Percentiles rank a stretch among this genome's conserved stretches.
phyloP scores from a whole-genome alignment of 2,888 invertebrate species.

The Chrysotoxum bicinctum region DNA sequence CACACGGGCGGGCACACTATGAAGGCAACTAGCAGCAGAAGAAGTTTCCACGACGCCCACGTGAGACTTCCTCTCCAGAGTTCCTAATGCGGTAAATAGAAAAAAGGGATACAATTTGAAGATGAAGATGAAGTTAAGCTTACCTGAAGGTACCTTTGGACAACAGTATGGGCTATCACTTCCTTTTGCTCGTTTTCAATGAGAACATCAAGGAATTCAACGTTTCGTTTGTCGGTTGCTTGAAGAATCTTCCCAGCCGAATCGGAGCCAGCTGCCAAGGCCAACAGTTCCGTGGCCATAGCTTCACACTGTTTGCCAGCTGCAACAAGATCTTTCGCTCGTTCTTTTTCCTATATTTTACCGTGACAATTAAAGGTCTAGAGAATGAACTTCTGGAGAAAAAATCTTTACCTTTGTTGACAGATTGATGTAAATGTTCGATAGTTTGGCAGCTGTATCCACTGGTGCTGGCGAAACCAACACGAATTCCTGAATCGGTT shows the following conservation, averaged over 20 bases:
- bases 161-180: conserved; percentile 97
- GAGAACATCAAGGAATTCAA: conserved; percentile 96
- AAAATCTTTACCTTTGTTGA: conserved; percentile 88
- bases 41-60: conserved; percentile 97
- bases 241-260: conserved; percentile 97
- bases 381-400: no score
- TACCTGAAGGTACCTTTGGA: conserved; percentile 97
- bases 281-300: conserved; percentile 98
- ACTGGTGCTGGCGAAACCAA: conserved; percentile 99
- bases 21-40: conserved; percentile 95
- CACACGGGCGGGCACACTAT: conserved; percentile 97
- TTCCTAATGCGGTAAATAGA: conserved; percentile 85
- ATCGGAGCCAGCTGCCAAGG: conserved; percentile 95
- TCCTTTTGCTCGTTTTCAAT: conserved; percentile 99
- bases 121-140: conserved; percentile 76
- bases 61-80: conserved; percentile 98
- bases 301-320: conserved; percentile 98
- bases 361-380: background rate
- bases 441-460: conserved; percentile 98
- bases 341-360: conserved; percentile 91
- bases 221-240: conserved; percentile 95
- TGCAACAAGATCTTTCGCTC: conserved; percentile 97
- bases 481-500: conserved; percentile 98
- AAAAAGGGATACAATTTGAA: conserved; percentile 35
- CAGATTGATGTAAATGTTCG: conserved; percentile 93